A percentile compares a stretch with the other conserved stretches of the same genome.
Evolutionary conservation across 2,113 vertebrate genomes (phyloP).

Genomic region (Corydoras sp.): DNA sequence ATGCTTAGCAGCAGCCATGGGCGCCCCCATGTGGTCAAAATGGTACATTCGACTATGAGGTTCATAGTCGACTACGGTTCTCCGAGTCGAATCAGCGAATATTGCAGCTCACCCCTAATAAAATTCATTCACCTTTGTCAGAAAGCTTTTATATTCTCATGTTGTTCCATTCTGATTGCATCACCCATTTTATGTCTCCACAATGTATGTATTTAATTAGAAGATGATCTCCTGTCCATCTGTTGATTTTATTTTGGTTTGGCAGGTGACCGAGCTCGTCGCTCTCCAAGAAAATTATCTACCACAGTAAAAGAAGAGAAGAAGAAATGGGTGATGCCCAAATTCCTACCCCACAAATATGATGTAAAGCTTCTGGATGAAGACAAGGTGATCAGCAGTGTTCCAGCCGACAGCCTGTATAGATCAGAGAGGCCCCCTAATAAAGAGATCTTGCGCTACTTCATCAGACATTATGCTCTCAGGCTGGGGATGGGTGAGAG

Average conservation of each 20-base stretch:
- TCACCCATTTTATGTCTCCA: not conserved
- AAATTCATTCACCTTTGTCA: too few species aligned
- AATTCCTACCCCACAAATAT: constrained; percentile 93
- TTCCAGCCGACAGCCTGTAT: constrained; percentile 83
- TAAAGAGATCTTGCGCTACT: constrained; percentile 97
- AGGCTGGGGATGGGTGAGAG: constrained; percentile 86
- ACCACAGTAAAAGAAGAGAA: constrained; percentile 90
- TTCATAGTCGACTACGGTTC: too few species aligned
- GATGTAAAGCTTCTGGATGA: constrained; percentile 90
- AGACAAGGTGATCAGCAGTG: constrained; percentile 93
- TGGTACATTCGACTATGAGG: too few species aligned
- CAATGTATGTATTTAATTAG: not conserved
- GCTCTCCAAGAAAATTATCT: constrained; percentile 90
- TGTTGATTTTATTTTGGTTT: constrained; percentile 25
- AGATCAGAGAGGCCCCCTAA: constrained; percentile 93
- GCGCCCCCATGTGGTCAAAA: too few species aligned
- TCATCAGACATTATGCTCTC: constrained; percentile 87
- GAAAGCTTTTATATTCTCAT: too few species aligned
- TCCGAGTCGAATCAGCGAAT: too few species aligned
- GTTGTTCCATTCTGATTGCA: too few species aligned
- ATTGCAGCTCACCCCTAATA: too few species aligned
- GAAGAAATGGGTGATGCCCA: constrained; percentile 92
- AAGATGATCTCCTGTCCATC: too few species aligned
- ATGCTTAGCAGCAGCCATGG: too few species aligned
- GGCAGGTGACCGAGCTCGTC: constrained; percentile 84